phyloP scores from a whole-genome alignment of 2,888 invertebrate genomes.

The Aleiodes alternator region DNA sequence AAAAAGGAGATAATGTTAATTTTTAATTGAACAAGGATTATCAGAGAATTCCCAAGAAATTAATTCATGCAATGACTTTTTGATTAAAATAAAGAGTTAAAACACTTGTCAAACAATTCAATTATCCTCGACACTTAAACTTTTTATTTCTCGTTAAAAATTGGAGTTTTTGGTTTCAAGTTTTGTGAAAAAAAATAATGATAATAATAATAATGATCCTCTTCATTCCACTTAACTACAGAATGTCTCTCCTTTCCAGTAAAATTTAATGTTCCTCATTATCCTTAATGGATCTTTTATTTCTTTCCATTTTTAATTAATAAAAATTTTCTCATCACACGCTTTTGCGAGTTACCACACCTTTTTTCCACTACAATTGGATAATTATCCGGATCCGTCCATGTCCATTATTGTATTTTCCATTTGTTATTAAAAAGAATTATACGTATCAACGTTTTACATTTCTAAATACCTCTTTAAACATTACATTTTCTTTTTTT shows the following conservation, averaged over 20 bases:
- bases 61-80: too few species aligned
- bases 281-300: slow-evolving; percentile 7
- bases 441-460: not conserved
- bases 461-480: slow-evolving; percentile 29
- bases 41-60: too few species aligned
- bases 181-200: too few species aligned
- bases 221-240: slow-evolving; percentile 12
- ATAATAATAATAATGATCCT: slow-evolving; percentile 2
- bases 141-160: too few species aligned
- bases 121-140: too few species aligned
- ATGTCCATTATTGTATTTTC: slow-evolving; percentile 1
- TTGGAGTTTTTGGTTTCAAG: too few species aligned
- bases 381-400: slow-evolving; percentile 37
- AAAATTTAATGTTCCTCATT: slow-evolving; percentile 9
- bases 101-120: too few species aligned
- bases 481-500: slow-evolving; percentile 10
- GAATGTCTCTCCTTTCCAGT: not conserved
- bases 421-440: too few species aligned
- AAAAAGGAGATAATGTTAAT: not conserved
- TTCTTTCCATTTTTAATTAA: slow-evolving; percentile 18
- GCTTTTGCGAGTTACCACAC: not conserved
- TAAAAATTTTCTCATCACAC: slow-evolving; percentile 24
- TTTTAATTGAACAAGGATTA: not conserved
- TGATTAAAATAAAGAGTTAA: too few species aligned
- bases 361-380: slow-evolving; percentile 11